These are phyloP conservation scores for Muntiacus muntjak DNA, from an alignment of 2,113 vertebrate species.

Conservation along the genomic window DNA sequence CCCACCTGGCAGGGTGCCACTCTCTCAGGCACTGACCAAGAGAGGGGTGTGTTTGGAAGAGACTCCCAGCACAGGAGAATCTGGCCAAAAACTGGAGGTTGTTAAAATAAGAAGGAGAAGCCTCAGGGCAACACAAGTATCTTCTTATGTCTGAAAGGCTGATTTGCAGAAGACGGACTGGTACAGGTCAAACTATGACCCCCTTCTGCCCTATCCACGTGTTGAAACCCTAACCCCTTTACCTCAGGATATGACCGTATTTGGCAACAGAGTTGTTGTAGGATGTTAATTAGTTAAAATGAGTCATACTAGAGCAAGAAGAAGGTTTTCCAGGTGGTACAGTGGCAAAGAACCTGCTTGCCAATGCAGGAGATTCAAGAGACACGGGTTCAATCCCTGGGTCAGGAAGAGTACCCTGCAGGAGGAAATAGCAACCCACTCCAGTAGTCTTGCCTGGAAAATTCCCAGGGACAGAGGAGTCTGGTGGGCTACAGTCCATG, in stretches of 20 bases:
- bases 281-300: not conserved
- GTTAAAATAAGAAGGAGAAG: slow-evolving; percentile 41
- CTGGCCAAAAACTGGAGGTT: not conserved
- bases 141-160: not conserved
- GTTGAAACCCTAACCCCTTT: not conserved
- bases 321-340: not conserved
- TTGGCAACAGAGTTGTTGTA: not conserved
- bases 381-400: not conserved
- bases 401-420: not conserved
- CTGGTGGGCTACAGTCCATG: not conserved
- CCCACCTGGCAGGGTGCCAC: not conserved
- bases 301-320: not conserved
- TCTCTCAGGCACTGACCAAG: not conserved
- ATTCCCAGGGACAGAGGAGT: not conserved
- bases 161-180: not conserved
- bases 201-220: no score
- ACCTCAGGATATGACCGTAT: not conserved
- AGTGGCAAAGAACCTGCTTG: not conserved
- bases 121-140: not conserved
- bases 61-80: not conserved
- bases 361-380: not conserved
- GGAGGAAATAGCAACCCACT: not conserved
- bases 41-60: slow-evolving; percentile 16
- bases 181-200: not conserved
- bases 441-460: not conserved